phyloP scores from a whole-genome alignment of 1,140 invertebrate genomes.

The Uloborus diversus region DNA sequence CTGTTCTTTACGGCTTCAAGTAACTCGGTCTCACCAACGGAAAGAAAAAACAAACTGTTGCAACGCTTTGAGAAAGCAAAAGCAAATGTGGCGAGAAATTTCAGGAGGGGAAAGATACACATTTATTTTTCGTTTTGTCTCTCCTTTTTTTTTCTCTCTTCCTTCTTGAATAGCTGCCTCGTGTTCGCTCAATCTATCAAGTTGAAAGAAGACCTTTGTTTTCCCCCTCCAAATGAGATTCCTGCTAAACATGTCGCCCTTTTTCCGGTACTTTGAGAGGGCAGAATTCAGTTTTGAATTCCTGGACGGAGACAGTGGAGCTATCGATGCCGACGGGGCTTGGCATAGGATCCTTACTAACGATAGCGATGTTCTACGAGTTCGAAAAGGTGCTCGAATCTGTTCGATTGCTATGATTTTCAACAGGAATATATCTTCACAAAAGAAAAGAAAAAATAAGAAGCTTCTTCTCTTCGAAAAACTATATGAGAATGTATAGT shows the following conservation, averaged over 20 bases:
- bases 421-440: too few species aligned
- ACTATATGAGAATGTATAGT: too few species aligned
- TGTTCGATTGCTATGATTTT: too few species aligned
- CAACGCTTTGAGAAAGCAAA: background rate
- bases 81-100: conserved; percentile 8
- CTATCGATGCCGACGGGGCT: too few species aligned
- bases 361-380: too few species aligned
- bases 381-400: too few species aligned
- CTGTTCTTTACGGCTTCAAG: too few species aligned
- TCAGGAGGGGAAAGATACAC: background rate
- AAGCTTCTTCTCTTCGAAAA: too few species aligned
- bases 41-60: background rate
- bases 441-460: too few species aligned
- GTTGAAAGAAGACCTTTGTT: conserved; percentile 32
- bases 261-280: background rate
- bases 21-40: background rate
- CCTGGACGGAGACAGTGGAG: background rate
- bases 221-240: conserved; percentile 6
- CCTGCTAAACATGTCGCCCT: conserved; percentile 28
- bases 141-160: background rate
- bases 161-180: too few species aligned
- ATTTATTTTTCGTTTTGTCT: conserved; percentile 22
- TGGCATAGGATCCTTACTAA: too few species aligned
- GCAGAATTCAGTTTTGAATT: background rate
- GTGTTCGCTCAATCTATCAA: conserved; percentile 26